Evolutionary conservation across 1,140 invertebrate species (phyloP).

Genomic region (Melanaphis sacchari): DNA sequence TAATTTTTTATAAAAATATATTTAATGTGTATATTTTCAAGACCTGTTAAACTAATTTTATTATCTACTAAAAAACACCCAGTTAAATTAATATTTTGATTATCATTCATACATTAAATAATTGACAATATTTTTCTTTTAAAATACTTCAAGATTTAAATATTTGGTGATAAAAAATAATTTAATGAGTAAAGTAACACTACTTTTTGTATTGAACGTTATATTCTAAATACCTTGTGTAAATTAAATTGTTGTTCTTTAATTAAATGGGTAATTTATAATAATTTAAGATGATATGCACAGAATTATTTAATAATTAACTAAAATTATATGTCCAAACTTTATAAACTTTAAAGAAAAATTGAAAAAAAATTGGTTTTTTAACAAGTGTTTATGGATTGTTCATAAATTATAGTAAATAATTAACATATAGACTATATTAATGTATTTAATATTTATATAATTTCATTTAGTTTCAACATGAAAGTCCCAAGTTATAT

Average conservation of each 20-base stretch:
- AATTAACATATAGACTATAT: slow-evolving; percentile 13
- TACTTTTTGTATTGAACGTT: neutral
- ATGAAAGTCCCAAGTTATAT: neutral
- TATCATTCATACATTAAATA: neutral
- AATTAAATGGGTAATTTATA: neutral
- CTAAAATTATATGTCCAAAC: neutral
- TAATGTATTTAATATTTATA: neutral
- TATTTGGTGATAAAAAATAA: neutral
- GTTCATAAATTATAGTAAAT: neutral
- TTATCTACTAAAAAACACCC: neutral
- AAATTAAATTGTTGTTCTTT: neutral
- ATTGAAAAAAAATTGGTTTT: slow-evolving; percentile 8
- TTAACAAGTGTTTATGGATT: neutral
- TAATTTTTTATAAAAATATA: too few relatives aligned
- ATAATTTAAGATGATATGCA: slow-evolving; percentile 6
- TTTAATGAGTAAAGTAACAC: neutral
- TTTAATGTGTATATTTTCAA: neutral
- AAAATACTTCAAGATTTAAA: neutral
- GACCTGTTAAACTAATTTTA: neutral
- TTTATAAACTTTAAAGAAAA: neutral
- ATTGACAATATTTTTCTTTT: neutral
- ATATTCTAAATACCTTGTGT: neutral
- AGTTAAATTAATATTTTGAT: neutral
- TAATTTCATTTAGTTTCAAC: slow-evolving; percentile 28
- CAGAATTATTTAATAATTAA: neutral